Base-by-base conservation (phyloP, 2,797 vertebrate species). In the Helicolenus hilgendorfi region DNA sequence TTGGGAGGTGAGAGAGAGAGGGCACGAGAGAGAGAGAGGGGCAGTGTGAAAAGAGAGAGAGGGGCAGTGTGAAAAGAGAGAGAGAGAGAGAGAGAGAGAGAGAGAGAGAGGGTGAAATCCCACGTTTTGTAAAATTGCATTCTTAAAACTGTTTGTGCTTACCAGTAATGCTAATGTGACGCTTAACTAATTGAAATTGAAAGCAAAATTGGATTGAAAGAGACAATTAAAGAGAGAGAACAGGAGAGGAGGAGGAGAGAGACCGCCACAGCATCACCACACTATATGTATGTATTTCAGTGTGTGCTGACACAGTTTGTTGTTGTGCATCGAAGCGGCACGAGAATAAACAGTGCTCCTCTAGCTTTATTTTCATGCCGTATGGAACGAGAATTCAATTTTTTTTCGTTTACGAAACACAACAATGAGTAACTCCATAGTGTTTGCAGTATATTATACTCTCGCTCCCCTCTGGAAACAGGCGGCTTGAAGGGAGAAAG, bases 281-380 rank as follows among this genome's bases (percentile, higher is more conserved):
- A 45, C 41, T 45, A 45, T 20, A 45, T 45, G 15, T 81, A 82
- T 84, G 86, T 81, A 79, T 78, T 62, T 84, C 60, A 67, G 68
- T 65, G 83, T 85, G 59, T 84, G 88, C 68, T 87, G 83, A 91
- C 79, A 91, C 80, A 72, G 68, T 92, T 89, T 92, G 65, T 73
- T 90, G 63, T 80, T 81, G 69, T 83, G 78, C 84, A 70, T 88
- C 59, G 56, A 38, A 75, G 62, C 81, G 71, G 72, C 38, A 35
- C 56, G 18, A 68, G 56, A 74, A 87, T 49, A 86, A 89, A 86
- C 63, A 74, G 55, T 78, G 71, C 68, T 82, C 71, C 68, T 87
- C 70, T 4, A 60, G 87, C 55, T 86, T 79, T 68, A 26, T 83
- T 82, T 89, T 72, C 45, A 53, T 45, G 62, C 67, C 53, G 49